A percentile compares a stretch with the other conserved stretches of the same genome.
phyloP scores from a whole-genome alignment of 2,113 vertebrate species.

The Seriola rivoliana region DNA sequence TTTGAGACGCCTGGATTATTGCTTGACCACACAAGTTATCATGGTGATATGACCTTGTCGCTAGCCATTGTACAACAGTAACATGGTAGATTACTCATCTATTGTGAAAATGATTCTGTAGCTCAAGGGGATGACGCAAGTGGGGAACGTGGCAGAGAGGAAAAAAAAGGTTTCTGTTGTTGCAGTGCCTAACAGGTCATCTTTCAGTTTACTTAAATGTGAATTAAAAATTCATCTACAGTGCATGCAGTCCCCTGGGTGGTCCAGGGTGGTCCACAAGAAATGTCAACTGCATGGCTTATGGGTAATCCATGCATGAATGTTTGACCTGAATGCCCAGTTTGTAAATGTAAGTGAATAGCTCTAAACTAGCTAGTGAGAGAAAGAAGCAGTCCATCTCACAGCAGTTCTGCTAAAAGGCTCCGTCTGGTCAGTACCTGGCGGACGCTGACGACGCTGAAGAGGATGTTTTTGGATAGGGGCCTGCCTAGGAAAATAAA shows the following conservation, averaged over 20 bases:
- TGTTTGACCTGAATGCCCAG: constrained; percentile 39
- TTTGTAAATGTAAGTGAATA: constrained; percentile 49
- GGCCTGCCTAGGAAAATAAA: constrained; percentile 82
- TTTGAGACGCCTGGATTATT: not conserved
- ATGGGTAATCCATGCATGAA: constrained; percentile 37
- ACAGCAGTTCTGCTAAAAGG: constrained; percentile 2
- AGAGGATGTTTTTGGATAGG: constrained; percentile 78
- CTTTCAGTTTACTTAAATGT: not conserved
- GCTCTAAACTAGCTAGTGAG: constrained; percentile 8
- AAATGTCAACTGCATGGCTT: not conserved
- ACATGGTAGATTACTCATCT: not conserved
- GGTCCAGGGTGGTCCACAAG: constrained; percentile 43
- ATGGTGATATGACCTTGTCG: not conserved
- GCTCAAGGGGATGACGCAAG: not conserved
- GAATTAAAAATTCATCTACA: constrained; percentile 17
- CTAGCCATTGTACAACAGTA: not conserved
- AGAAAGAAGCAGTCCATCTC: constrained; percentile 32
- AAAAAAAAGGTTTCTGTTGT: not conserved
- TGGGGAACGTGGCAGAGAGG: not conserved
- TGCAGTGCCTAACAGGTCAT: constrained; percentile 13
- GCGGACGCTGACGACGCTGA: constrained; percentile 44
- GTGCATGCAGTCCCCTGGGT: constrained; percentile 37
- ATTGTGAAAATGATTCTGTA: not conserved
- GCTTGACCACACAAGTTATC: not conserved
- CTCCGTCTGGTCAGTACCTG: constrained; percentile 77